phyloP scores from a whole-genome alignment of 2,888 invertebrate species.

The Epicampocera succincta region DNA sequence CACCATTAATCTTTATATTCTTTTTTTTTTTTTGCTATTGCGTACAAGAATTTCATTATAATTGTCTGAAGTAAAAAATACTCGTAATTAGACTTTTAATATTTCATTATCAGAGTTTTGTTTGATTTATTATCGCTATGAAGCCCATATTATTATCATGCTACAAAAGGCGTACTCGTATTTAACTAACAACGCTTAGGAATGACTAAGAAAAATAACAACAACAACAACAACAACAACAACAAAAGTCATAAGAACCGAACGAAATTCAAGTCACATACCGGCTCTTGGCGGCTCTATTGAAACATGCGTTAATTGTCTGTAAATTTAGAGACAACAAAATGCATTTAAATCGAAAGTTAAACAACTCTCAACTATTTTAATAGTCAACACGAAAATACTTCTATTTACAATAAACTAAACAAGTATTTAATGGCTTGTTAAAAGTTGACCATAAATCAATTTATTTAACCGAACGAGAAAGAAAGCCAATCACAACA shows the following conservation, averaged over 20 bases:
- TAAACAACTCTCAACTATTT: slow-evolving; percentile 24
- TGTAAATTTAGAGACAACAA: slow-evolving; percentile 12
- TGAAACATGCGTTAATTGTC: slow-evolving; percentile 29
- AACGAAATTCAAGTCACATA: slow-evolving; percentile 11
- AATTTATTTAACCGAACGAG: slow-evolving; percentile 37
- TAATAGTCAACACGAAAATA: slow-evolving; percentile 25
- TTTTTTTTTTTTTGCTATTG: too few relatives aligned
- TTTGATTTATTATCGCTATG: not conserved
- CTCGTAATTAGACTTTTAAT: too few relatives aligned
- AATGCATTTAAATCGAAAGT: slow-evolving; percentile 46
- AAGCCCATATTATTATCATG: slow-evolving; percentile 14
- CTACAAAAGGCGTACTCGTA: slow-evolving; percentile 5
- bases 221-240: slow-evolving; percentile 40
- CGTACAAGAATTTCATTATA: too few relatives aligned
- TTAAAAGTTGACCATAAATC: slow-evolving; percentile 52
- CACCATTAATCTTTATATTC: too few relatives aligned
- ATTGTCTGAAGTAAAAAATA: too few relatives aligned
- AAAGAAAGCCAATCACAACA: slow-evolving; percentile 31
- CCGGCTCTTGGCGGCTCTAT: not conserved
- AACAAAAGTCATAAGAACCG: slow-evolving; percentile 51
- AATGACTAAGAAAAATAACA: slow-evolving; percentile 1
- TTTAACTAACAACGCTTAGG: not conserved
- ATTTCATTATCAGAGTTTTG: too few relatives aligned
- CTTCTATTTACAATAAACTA: slow-evolving; percentile 50
- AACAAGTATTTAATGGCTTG: slow-evolving; percentile 36